Base-by-base conservation (phyloP, 2,797 vertebrate species). In the Sciurus carolinensis region DNA sequence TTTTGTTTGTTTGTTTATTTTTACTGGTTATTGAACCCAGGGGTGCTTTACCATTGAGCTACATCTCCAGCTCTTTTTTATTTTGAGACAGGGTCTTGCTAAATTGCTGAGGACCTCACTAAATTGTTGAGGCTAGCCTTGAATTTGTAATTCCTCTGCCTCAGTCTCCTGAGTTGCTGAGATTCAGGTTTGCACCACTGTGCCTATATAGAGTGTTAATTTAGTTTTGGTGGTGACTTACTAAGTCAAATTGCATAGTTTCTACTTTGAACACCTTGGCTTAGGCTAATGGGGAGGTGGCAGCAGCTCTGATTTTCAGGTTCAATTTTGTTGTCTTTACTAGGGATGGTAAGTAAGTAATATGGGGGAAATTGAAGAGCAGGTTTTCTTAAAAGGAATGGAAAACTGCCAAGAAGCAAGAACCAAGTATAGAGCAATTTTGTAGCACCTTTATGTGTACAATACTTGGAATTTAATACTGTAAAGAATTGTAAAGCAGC, bases 321-420 rank as follows among this genome's bases (percentile, higher is more conserved):
- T 94, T 75, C 47, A 86, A n/a, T 50, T 90, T 94, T 71, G 17
- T 87, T 79, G 24, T 95, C 50, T 83, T 96, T 54, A 50, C 42
- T 94, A 66, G 69, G 54, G 36, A 62, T 85, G 20, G 62, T 66
- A 93, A 76, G 54, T 13, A 17, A 94, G 30, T 85, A 33, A 12
- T 33, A 67, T 47, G 33, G 26, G 39, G 52, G 26, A 24, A 66
- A 69, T 57, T 92, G 36, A n/a, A 22, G 59, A 77, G 69, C 24
- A 92, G 47, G 3, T 90, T 96, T 91, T 83, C 83, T 75, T 85
- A 50, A 89, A 95, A 93, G 67, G 30, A 59, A 42, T 62, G 18
- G 73, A 72, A 91, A 77, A 59, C 15, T 80, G 28, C 18, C 54
- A 94, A 81, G 71, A 87, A 94, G 54, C 14, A 95, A 88, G 84